Base-by-base conservation (phyloP, 2,797 vertebrate genomes). In the Onychomys leucogaster region DNA sequence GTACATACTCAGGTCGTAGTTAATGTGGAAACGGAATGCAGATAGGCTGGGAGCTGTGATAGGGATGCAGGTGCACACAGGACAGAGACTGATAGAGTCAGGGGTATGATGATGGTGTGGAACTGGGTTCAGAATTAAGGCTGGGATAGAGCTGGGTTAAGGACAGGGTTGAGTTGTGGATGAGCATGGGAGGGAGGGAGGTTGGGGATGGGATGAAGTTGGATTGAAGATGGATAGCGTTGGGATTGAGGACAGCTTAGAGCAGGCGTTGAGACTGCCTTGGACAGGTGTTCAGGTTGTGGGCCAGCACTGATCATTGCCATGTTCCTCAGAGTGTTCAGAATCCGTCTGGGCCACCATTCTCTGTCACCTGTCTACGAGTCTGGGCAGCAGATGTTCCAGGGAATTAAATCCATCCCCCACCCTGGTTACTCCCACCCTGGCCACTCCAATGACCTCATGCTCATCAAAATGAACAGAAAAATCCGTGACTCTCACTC, bases 361-460 rank as follows among this genome's bases (percentile, higher is more conserved):
- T 82, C 71, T 37, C n/a, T 80, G 76, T 95, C 97, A 0, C 91
- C 95, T 0, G 0, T 59, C 1, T 97, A 90, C 0, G 92, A 96
- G n/a, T 55, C 84, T 0, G 95, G 96, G 14, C 96, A 97, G 77
- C 97, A 97, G 95, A 12, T 86, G 80, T 88, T 97, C 16, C 29
- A 8, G 2, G 97, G 95, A 0, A 49, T 98, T 57, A 96, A 91
- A 0, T 96, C 98, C 57, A 98, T 99, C 95, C 37, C 19, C 0
- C 99, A 99, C 96, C 98, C 98, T 8, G 94, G 96, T 23, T 99
- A 99, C 95, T 80, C 98, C 85, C 97, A 98, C 65, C 97, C 95
- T 0, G 71, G 96, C 77, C 75, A 98, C 0, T 98, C 99, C 97
- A 99, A 98, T 1, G 98, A 99, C 77, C 83, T 98, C 19, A 96